phyloP scores from a whole-genome alignment of 2,888 invertebrate species.

The Adineta ricciae region DNA sequence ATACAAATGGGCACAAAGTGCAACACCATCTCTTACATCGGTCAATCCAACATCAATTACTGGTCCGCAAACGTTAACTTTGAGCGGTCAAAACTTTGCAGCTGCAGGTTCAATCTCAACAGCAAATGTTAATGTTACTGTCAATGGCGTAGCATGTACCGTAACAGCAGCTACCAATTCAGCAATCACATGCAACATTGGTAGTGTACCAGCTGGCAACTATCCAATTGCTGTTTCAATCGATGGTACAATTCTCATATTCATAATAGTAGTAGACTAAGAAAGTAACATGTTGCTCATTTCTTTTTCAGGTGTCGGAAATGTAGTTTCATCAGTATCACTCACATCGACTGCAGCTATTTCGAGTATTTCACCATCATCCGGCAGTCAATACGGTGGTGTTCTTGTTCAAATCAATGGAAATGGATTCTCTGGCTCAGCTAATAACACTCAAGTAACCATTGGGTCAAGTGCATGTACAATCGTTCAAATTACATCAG shows the following conservation, averaged over 20 bases:
- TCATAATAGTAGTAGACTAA: too few species aligned
- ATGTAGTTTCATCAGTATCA: neutral
- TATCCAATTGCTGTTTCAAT: neutral
- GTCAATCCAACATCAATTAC: neutral
- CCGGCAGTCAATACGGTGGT: slow-evolving; percentile 28
- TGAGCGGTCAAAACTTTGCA: neutral
- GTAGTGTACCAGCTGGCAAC: neutral
- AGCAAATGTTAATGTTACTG: neutral
- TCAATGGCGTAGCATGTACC: neutral
- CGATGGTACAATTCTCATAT: neutral
- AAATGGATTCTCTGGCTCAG: slow-evolving; percentile 10
- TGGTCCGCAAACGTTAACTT: neutral
- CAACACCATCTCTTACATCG: neutral
- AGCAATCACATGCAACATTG: neutral
- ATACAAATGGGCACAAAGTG: neutral
- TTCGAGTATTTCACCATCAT: neutral
- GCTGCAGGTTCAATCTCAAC: neutral
- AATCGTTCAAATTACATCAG: neutral
- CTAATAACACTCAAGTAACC: neutral
- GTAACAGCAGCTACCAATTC: neutral
- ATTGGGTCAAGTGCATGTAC: slow-evolving; percentile 23
- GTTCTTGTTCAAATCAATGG: slow-evolving; percentile 22
- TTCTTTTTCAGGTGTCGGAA: neutral
- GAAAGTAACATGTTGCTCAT: neutral
- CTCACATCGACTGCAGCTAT: neutral